Percentiles rank a stretch among this genome's conserved stretches.
Evolutionary conservation across 2,888 invertebrate species (phyloP).

Genomic region (Mamestra brassicae): DNA sequence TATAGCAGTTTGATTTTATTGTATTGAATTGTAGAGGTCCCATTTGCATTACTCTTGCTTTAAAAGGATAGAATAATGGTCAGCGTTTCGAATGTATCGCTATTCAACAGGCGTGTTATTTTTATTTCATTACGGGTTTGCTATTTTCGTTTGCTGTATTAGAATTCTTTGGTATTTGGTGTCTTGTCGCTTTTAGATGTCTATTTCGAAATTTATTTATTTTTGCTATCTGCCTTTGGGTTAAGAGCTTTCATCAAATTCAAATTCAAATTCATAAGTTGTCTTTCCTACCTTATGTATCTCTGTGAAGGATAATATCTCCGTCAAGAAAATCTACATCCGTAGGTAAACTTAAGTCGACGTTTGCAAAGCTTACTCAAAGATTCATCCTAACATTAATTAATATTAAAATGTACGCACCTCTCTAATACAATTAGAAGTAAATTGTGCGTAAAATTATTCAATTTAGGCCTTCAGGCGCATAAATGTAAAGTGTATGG

Average conservation of each 20-base stretch:
- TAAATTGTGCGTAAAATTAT: constrained; percentile 53
- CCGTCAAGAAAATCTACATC: constrained; percentile 12
- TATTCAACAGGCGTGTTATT: constrained; percentile 55
- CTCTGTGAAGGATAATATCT: constrained; percentile 14
- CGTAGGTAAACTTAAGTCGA: background rate
- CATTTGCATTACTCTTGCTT: constrained; percentile 59
- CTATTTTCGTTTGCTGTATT: constrained; percentile 41
- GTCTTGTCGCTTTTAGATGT: constrained; percentile 9
- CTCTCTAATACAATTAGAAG: constrained; percentile 45
- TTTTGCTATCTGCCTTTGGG: constrained; percentile 8
- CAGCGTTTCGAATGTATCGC: constrained; percentile 47
- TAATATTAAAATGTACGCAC: constrained; percentile 39
- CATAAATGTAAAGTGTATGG: constrained; percentile 28
- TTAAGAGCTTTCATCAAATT: too few relatives aligned
- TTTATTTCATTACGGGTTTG: constrained; percentile 46
- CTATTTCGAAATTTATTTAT: background rate
- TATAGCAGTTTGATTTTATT: constrained; percentile 61
- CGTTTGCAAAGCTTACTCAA: background rate
- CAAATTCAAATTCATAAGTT: too few relatives aligned
- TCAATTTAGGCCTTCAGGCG: constrained; percentile 35
- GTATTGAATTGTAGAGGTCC: constrained; percentile 61
- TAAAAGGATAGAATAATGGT: constrained; percentile 66
- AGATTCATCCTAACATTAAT: constrained; percentile 28
- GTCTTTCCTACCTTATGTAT: background rate
- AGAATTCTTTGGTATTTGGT: constrained; percentile 43